Conservation (phyloP, 2,113 vertebrate genomes). For the Ifrita kowaldi region DNA sequence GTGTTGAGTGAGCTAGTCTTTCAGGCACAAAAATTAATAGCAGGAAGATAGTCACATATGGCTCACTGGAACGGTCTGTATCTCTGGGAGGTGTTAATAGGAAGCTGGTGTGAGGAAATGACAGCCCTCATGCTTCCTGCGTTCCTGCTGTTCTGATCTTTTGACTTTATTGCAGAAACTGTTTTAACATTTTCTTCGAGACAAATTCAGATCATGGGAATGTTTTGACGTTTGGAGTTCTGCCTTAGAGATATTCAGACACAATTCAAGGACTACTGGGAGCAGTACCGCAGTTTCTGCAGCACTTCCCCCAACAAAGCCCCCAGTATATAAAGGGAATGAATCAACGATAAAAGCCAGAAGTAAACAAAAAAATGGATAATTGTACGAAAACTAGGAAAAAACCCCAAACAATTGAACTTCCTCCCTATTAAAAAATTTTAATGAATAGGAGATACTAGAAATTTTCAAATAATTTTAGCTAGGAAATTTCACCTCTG, state of each 20-base stretch:
- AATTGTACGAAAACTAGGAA: neutral
- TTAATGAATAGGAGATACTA: neutral
- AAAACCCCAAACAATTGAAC: neutral
- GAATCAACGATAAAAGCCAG: neutral
- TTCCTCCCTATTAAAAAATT: neutral
- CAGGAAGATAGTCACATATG: neutral
- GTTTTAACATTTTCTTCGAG: neutral
- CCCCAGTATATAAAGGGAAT: neutral
- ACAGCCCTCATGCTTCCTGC: neutral
- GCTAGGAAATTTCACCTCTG: neutral
- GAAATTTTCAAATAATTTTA: neutral
- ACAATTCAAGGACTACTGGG: neutral
- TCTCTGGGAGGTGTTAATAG: slow-evolving; percentile 14
- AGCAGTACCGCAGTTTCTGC: neutral
- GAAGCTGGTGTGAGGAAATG: neutral
- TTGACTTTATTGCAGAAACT: neutral
- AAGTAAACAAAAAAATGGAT: neutral
- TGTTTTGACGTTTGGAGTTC: neutral
- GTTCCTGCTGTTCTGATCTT: neutral
- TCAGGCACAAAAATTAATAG: neutral
- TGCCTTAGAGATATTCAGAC: neutral
- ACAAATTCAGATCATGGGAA: neutral
- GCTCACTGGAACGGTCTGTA: neutral
- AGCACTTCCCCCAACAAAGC: neutral
- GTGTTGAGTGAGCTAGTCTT: neutral